phyloP scores from a whole-genome alignment of 2,888 invertebrate species.

The Lasioglossum zephyrum region DNA sequence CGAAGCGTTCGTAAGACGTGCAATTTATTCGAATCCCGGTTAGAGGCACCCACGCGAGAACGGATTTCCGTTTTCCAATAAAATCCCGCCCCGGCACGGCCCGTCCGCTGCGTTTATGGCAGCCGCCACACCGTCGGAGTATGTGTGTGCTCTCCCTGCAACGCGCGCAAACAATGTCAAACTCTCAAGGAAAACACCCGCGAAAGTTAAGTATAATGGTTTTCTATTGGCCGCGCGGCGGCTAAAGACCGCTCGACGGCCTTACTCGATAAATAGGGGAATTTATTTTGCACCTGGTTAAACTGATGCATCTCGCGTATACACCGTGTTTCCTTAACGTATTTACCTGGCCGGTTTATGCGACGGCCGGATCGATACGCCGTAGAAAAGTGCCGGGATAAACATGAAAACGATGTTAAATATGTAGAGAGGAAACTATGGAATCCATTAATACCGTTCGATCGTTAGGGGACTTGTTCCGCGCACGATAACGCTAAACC shows the following conservation, averaged over 20 bases:
- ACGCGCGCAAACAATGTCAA: conserved; percentile 57
- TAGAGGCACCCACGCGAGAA: conserved; percentile 68
- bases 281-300: conserved; percentile 54
- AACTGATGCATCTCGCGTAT: conserved; percentile 42
- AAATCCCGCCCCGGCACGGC: conserved; percentile 59
- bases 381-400: not conserved
- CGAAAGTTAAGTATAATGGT: conserved; percentile 54
- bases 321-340: conserved; percentile 33
- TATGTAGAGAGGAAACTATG: conserved; percentile 21
- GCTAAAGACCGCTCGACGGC: conserved; percentile 29
- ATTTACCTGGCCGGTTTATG: conserved; percentile 41
- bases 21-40: conserved; percentile 76
- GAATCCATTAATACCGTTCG: conserved; percentile 36
- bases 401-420: conserved; percentile 28
- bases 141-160: not conserved
- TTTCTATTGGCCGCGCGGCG: conserved; percentile 45
- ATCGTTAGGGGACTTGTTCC: conserved; percentile 11
- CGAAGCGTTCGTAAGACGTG: conserved; percentile 72
- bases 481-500: not conserved
- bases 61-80: conserved; percentile 76
- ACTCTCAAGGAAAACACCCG: conserved; percentile 60
- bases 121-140: conserved; percentile 6
- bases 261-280: conserved; percentile 54
- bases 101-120: conserved; percentile 54
- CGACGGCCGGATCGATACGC: conserved; percentile 21